These are phyloP conservation scores for Theocolax elegans DNA, from an alignment of 1,140 invertebrate species.

Conservation along the genomic window DNA sequence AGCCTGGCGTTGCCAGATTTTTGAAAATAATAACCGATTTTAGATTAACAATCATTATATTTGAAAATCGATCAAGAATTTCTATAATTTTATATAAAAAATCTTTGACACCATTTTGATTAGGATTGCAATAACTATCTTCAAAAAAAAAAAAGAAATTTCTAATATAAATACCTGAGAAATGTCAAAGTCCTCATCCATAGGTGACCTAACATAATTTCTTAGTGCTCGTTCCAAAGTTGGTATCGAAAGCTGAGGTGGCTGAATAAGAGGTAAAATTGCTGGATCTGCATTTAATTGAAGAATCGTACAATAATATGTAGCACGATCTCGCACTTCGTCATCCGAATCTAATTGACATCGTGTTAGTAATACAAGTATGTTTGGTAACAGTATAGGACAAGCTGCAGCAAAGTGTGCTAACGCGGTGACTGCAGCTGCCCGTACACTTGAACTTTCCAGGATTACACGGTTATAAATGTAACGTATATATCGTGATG, in stretches of 20 bases:
- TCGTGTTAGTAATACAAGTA: slow-evolving; percentile 82
- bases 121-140: no score
- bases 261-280: slow-evolving; percentile 58
- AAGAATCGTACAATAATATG: slow-evolving; percentile 92
- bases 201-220: slow-evolving; percentile 82
- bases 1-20: no score
- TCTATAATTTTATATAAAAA: no score
- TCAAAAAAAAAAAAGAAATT: no score
- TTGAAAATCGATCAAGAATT: no score
- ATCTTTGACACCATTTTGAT: no score
- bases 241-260: slow-evolving; percentile 80
- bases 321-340: slow-evolving; percentile 98
- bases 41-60: no score
- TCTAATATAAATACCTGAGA: slow-evolving; percentile 63
- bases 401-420: slow-evolving; percentile 98
- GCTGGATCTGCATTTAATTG: slow-evolving; percentile 72
- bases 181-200: slow-evolving; percentile 87
- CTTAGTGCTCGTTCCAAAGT: slow-evolving; percentile 87
- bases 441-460: slow-evolving; percentile 93
- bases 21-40: background rate
- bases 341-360: slow-evolving; percentile 98
- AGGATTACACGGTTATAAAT: slow-evolving; percentile 99
- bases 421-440: slow-evolving; percentile 95
- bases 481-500: slow-evolving; percentile 95
- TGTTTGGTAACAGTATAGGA: slow-evolving; percentile 89